Percentiles rank a stretch among this genome's conserved stretches.
Conservation (phyloP, 2,888 invertebrate genomes). For the Nephrotoma flavescens region DNA sequence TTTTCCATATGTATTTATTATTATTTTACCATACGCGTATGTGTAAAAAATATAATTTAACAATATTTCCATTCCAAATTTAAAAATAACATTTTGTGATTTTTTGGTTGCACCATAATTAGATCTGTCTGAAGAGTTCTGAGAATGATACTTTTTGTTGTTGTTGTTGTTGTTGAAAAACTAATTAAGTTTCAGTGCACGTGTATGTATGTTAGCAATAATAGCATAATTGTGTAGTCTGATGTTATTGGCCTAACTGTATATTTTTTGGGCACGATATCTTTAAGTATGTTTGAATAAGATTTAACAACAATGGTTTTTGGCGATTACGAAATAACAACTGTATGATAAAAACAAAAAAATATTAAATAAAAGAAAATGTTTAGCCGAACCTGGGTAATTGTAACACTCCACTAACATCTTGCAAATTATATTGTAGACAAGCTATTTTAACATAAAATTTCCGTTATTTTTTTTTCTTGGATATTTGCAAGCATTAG, state of each 20-base stretch:
- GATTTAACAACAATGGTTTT: neutral
- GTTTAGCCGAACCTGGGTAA: neutral
- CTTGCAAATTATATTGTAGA: neutral
- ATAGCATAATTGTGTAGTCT: no score
- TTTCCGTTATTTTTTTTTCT: neutral
- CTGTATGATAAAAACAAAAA: neutral
- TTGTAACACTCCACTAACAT: neutral
- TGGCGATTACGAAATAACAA: neutral
- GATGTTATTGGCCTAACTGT: neutral
- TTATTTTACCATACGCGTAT: neutral
- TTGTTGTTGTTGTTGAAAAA: neutral
- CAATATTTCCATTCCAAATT: neutral
- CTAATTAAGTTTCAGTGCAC: neutral
- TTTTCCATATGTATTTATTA: neutral
- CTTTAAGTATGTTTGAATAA: neutral
- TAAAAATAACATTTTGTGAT: neutral
- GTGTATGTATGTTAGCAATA: neutral
- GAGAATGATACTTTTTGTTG: neutral
- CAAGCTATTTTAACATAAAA: neutral
- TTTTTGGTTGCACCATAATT: neutral
- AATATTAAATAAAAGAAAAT: neutral
- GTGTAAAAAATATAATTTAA: neutral
- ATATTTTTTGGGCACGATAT: neutral
- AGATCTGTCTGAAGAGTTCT: neutral
- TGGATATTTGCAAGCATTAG: neutral